Percentiles rank a stretch among this genome's conserved stretches.
phyloP scores from a whole-genome alignment of 2,113 vertebrate species.

The Pleuronectes platessa region DNA sequence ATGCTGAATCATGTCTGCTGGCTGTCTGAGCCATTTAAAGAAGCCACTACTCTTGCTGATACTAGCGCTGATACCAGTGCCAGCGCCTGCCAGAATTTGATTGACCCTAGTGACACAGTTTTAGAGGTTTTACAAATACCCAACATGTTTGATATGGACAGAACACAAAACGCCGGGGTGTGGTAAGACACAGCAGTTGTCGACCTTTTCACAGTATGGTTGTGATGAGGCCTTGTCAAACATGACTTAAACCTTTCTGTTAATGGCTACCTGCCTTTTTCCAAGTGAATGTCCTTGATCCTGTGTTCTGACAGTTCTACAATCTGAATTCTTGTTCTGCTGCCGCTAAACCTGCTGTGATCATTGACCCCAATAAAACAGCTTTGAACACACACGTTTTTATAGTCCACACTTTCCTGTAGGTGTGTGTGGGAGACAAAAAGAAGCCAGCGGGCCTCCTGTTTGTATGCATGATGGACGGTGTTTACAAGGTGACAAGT shows the following conservation, averaged over 20 bases:
- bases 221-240: not conserved
- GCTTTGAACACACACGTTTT: not conserved
- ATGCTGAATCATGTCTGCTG: slow-evolving; percentile 17
- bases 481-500: slow-evolving; percentile 33
- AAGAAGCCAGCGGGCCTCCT: slow-evolving; percentile 18
- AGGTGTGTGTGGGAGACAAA: slow-evolving; percentile 1
- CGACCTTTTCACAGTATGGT: slow-evolving; percentile 8
- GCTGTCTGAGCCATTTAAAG: not conserved
- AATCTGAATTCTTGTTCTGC: not conserved
- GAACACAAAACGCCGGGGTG: not conserved
- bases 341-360: slow-evolving; percentile 8
- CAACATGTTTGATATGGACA: not conserved
- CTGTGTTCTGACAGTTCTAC: not conserved
- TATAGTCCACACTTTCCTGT: not conserved
- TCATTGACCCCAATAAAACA: slow-evolving; percentile 9
- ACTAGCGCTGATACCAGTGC: not conserved
- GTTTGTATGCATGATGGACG: not conserved
- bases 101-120: slow-evolving; percentile 20
- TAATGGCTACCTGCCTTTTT: not conserved
- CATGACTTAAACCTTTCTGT: not conserved
- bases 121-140: slow-evolving; percentile 15
- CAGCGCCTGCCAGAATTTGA: not conserved
- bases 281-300: not conserved
- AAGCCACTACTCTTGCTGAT: not conserved
- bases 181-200: not conserved